Evolutionary conservation across 2,888 invertebrate species (phyloP), one percentile per base, ranked within the genome.

Genomic region (Dichetophora obliterata): DNA sequence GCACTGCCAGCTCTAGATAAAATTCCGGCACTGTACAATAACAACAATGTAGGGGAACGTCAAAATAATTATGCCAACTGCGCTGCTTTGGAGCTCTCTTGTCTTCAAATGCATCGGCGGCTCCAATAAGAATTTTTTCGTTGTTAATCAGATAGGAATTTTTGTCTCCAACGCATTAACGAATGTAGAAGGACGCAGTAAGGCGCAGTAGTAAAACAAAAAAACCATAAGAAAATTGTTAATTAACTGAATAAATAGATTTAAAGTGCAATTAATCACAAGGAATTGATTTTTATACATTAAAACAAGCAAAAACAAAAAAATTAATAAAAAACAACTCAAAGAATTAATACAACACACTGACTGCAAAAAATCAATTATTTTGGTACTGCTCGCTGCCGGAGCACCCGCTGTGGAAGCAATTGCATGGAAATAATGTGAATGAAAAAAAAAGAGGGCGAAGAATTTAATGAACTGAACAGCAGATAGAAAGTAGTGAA

Each of bases 301-400:
- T 2, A 48, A 16, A 50, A 50, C 22, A n/a, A 24, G 63, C 61
- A n/a, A 59, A 22, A 22, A 19, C 11, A 59, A 11, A 59, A 24
- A 59, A 59, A 3, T 14, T 31, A 59, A 24, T 1, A 59, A 24
- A 9, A 37, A 11, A 43, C 3, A 61, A 63, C 31, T 27, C 31
- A 14, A 31, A 52, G n/a, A 63, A 31, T 8, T 14, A 1, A 61
- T 9, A 31, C 27, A 43, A 63, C 24, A 4, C 8, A 50, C 59
- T 3, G 37, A 37, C 16, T 14, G 27, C n/a, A 73, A 71, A 71
- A 73, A 73, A 73, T 73, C 73, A 73, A 73, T 73, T 73, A 19
- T 73, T 63, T 16, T 63, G 22, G 5, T 63, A 19, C 54, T 19
- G 54, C 34, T n/a, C 22, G 8, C 68, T 22, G 68, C n/a, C 11